Evolutionary conservation across 64 coral and sea anemone species (phyloP), one percentile per base, ranked within the genome.

Genomic region (Orbicella faveolata): DNA sequence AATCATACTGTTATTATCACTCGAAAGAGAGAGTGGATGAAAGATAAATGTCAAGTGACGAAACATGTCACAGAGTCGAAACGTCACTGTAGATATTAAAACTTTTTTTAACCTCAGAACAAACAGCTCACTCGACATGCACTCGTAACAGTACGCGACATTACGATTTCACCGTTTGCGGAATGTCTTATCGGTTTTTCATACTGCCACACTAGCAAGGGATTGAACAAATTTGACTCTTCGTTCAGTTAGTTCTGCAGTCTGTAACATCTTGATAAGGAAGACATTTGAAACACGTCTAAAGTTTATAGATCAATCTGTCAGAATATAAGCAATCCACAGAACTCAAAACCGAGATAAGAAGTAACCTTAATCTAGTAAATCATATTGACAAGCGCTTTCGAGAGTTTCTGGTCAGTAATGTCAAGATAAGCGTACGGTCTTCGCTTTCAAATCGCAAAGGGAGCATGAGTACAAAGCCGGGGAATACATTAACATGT

Each of bases 71-170:
- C 26, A 9, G 25, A 74, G 11, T 33, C 25, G 2, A 34, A 35
- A 30, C 25, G 33, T 34, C 72, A 44, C 36, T 76, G 75, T 41
- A 76, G 75, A 16, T 19, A 44, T 44, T 76, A 79, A 44, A 78
- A 52, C 75, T 39, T 44, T 53, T 48, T 53, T 34, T 44, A 2
- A 33, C 17, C 3, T 70, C 3, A 33, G 26, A 30, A 36, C 37
- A 85, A 70, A 73, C 65, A 72, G 2, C 61, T 70, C 64, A 85
- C 63, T 65, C 34, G 37, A 68, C 7, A 72, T 85, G 82, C 17
- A 52, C 11, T 44, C 82, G 21, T 30, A 73, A 73, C 6, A 17
- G 4, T 33, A 26, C 23, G 21, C 67, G 25, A 26, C 10, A 25
- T 70, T 70, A 23, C 9, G 9, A 70, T 26, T n/a, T 26, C 67